Evolutionary conservation across 2,888 invertebrate genomes (phyloP).

Genomic region (Emmelina monodactyla): DNA sequence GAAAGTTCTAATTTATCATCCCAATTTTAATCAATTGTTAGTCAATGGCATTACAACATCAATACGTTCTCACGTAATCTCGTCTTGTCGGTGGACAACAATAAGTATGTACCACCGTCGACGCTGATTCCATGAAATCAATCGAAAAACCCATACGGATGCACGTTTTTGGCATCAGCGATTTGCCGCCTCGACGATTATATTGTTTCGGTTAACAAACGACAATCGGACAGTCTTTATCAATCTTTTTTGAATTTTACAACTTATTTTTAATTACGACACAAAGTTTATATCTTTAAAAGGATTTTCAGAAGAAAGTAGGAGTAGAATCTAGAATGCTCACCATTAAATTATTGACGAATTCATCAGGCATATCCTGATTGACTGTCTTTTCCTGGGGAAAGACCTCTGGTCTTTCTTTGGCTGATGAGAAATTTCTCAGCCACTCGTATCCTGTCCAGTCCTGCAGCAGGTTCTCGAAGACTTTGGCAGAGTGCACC

Average conservation of each 20-base stretch:
- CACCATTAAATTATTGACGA: conserved; percentile 37
- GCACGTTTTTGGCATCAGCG: conserved; percentile 64
- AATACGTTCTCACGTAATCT: conserved; percentile 61
- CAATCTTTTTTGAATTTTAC: too few relatives aligned
- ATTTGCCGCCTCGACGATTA: conserved; percentile 39
- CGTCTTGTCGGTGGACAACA: conserved; percentile 47
- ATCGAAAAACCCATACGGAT: conserved; percentile 60
- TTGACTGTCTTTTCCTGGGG: conserved; percentile 35
- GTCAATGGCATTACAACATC: conserved; percentile 44
- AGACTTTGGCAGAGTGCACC: conserved; percentile 31
- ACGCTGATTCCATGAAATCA: conserved; percentile 55
- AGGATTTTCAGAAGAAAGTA: too few relatives aligned
- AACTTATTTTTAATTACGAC: too few relatives aligned
- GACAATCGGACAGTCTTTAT: conserved; percentile 25
- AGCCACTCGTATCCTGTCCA: conserved; percentile 41
- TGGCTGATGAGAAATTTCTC: conserved; percentile 32
- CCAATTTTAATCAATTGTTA: conserved; percentile 33
- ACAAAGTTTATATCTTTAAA: too few relatives aligned
- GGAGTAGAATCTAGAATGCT: too few relatives aligned
- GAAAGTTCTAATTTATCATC: conserved; percentile 21
- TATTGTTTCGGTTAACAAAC: conserved; percentile 35
- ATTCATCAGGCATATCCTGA: conserved; percentile 25
- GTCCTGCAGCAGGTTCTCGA: conserved; percentile 26
- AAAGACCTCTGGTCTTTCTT: conserved; percentile 34
- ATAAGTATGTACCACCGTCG: conserved; percentile 62